Base-by-base conservation (phyloP, 1,140 invertebrate genomes). In the Drusus annulatus region DNA sequence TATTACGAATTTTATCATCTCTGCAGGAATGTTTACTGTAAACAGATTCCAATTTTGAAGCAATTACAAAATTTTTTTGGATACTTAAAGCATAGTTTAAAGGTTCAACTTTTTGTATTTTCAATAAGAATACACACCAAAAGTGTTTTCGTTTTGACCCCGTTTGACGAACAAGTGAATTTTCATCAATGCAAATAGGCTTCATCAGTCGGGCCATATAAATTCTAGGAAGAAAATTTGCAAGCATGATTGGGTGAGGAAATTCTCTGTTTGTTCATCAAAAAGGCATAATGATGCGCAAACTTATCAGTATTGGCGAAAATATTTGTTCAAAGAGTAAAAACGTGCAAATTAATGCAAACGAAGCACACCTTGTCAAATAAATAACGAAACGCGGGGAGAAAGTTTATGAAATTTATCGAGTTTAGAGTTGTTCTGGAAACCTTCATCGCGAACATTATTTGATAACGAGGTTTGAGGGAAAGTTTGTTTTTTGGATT, bases 231-330 rank as follows among this genome's bases (percentile, higher is more conserved):
- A n/a, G 45, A n/a, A n/a, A 69, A 45, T 69, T 69, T 45, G 36
- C 65, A 17, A 68, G 31, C 31, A 15, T 68, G 63, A 68, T 68
- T 45, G 19, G 31, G 16, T 45, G 36, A 10, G 25, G 16, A 31
- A 68, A 21, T 63, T 17, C 17, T 16, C 15, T 62, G 63, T 45
- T 68, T 68, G 63, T 68, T 63, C 16, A 17, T 54, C 50, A 74
- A 56, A 45, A 56, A 21, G 51, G 21, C 51, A 54, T 74, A 74
- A 52, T 54, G 69, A 74, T 74, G 69, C 23, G 69, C 25, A 74
- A 74, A 74, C 69, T 52, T 50, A 69, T 36, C 69, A 69, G 65
- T 74, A 74, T 74, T 74, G 69, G 69, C 69, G 69, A 74, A 74
- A 74, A 74, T 74, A 74, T 74, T 74, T 74, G 69, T 25, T 54